Base-by-base conservation (phyloP, 2,888 invertebrate species). In the Apeira syringaria region DNA sequence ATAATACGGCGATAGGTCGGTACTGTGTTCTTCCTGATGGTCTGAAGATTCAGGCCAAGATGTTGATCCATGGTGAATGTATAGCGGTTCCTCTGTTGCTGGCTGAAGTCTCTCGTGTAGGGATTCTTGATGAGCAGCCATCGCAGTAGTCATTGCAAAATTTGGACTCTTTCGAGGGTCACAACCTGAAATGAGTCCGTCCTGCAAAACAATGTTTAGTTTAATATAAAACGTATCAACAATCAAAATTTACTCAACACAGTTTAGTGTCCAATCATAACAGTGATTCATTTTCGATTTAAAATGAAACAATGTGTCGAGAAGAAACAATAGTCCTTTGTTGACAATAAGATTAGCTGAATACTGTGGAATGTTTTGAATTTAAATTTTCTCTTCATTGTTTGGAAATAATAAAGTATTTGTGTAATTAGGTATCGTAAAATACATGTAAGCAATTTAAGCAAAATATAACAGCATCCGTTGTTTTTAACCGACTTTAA, bases 81-180 rank as follows among this genome's bases (percentile, higher is more conserved):
- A 87, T 29, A 88, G 59, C 2, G 87, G 81, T 63, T 88, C 85
- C 61, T 89, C 88, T n/a, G 44, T 29, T 41, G 81, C 68, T 15
- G 87, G 82, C 68, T 88, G 88, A 31, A 90, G 80, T 72, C 89
- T 79, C 74, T 91, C 90, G 62, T 90, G 91, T 70, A 90, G 82
- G 52, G 89, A 83, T 75, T 90, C 90, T 65, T 91, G 91, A 68
- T 90, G 90, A 50, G 90, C 88, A 57, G 90, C 90, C 88, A 91
- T 91, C 74, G 91, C 83, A 81, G 91, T 85, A 90, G 91, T 91
- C 90, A 91, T 91, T 73, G 87, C 91, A 86, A 75, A 72, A 61
- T 64, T 74, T 74, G 75, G 76, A 74, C 80, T 75, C 79, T 71
- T 72, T 67, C 75, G 8, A 17, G 26, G 38, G 33, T 11, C 70